Percentiles rank a stretch among this genome's conserved stretches.
These are phyloP conservation scores for Dinocampus coccinellae DNA, from an alignment of 2,888 invertebrate genomes.

Conservation along the genomic window DNA sequence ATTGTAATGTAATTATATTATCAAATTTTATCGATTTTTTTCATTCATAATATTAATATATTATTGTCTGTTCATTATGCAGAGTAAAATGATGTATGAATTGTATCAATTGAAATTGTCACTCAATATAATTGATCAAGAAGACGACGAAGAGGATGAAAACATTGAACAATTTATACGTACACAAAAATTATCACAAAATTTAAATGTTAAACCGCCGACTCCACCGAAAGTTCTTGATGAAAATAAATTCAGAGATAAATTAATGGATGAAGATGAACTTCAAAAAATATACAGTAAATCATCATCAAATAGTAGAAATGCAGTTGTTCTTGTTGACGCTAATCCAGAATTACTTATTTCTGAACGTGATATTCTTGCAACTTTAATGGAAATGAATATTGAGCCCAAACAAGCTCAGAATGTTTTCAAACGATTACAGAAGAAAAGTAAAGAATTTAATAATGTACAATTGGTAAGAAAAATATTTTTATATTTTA, in stretches of 20 bases:
- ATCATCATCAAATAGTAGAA: conserved; percentile 32
- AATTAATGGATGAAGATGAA: conserved; percentile 46
- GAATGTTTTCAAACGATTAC: conserved; percentile 56
- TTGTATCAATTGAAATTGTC: conserved; percentile 68
- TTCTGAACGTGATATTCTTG: conserved; percentile 58
- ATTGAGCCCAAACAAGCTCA: conserved; percentile 57
- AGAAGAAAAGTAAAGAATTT: conserved; percentile 52
- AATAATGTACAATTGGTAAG: conserved; percentile 47
- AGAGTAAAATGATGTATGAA: conserved; percentile 70
- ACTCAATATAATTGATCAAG: conserved; percentile 65
- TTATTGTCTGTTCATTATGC: not conserved
- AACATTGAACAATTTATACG: conserved; percentile 42
- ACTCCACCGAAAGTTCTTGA: conserved; percentile 56
- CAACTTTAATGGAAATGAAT: conserved; percentile 58
- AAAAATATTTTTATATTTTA: not conserved
- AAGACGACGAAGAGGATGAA: conserved; percentile 56
- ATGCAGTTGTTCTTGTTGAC: conserved; percentile 53
- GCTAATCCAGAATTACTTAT: conserved; percentile 58
- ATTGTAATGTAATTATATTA: not conserved
- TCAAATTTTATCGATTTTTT: not conserved
- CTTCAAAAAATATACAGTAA: conserved; percentile 33
- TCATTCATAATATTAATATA: conserved; percentile 13
- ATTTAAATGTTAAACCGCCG: conserved; percentile 52
- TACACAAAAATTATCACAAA: conserved; percentile 42
- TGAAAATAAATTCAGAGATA: conserved; percentile 54